Conservation (phyloP, 2,888 invertebrate species). For the Amphipoea lucens region DNA sequence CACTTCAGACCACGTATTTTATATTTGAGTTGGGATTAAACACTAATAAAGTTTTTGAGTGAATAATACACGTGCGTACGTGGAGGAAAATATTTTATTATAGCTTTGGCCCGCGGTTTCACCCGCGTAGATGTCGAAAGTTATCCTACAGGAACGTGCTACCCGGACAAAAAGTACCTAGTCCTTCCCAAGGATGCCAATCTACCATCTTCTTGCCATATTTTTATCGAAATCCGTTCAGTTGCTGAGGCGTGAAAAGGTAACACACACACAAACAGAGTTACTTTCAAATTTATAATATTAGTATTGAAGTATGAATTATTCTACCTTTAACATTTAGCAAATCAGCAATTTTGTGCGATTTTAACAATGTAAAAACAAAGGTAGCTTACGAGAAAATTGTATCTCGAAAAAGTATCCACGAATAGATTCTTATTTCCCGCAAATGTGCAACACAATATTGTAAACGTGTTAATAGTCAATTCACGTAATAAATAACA, state of each 20-base stretch:
- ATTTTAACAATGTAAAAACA: background rate
- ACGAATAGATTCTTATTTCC: background rate
- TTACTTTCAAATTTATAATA: no score
- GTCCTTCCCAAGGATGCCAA: no score
- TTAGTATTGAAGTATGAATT: no score
- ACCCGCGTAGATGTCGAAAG: no score
- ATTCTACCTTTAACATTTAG: background rate
- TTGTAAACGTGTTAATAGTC: background rate
- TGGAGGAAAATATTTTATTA: background rate
- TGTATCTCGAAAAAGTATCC: background rate
- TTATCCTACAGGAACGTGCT: no score
- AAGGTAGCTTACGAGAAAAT: background rate
- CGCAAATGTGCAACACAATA: background rate
- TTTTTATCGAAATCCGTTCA: no score
- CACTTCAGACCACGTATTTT: background rate
- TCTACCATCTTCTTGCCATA: no score
- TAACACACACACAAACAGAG: no score
- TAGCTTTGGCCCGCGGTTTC: no score
- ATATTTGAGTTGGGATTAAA: background rate
- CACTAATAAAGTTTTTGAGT: background rate
- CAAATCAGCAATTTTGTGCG: background rate
- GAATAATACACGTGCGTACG: background rate
- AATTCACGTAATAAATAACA: background rate
- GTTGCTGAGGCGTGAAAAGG: no score
- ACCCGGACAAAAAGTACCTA: no score